Conservation (phyloP, 2,113 vertebrate species). For the Boulengeromyrus knoepffleri region DNA sequence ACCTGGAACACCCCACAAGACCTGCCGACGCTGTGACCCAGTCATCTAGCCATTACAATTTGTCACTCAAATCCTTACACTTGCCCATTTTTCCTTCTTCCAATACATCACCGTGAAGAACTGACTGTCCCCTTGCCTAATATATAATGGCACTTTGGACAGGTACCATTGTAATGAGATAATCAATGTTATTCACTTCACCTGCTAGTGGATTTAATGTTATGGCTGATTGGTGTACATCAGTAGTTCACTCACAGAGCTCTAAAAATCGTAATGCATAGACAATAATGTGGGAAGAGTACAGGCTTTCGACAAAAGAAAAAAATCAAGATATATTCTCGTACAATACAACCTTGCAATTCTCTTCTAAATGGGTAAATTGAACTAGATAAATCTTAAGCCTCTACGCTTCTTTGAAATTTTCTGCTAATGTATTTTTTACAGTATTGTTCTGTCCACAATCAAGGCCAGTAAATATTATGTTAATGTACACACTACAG, state of each 20-base stretch:
- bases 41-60: neutral
- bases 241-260: neutral
- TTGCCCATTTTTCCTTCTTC: too few relatives aligned
- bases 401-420: neutral
- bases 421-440: conserved; percentile 2
- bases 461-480: neutral
- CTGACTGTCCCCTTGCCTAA: neutral
- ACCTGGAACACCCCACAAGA: neutral
- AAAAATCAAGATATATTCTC: neutral
- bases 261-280: neutral
- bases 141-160: neutral
- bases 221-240: neutral
- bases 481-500: neutral
- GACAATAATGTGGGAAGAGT: neutral
- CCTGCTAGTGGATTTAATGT: neutral
- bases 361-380: neutral
- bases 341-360: neutral
- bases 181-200: neutral
- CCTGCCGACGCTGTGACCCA: neutral
- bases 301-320: neutral
- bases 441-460: neutral
- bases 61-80: neutral
- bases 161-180: neutral
- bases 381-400: neutral
- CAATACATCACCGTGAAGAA: neutral